A percentile compares a stretch with the other conserved stretches of the same genome.
phyloP scores from a whole-genome alignment of 2,113 vertebrate genomes.

The Poecile atricapillus region DNA sequence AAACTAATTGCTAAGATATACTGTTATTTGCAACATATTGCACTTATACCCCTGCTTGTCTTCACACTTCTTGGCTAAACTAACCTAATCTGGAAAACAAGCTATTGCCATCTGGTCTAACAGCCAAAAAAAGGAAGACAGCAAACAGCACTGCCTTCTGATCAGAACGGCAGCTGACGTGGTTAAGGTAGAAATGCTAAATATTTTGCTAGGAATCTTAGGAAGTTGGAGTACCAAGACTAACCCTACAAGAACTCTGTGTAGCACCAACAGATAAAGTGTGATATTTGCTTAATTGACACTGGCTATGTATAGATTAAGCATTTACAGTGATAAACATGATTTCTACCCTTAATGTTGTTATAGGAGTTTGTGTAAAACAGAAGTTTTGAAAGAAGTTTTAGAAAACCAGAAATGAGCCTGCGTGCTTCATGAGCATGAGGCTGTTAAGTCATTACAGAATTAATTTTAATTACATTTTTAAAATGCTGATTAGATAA shows the following conservation, averaged over 20 bases:
- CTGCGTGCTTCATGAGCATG: background rate
- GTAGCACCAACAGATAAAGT: background rate
- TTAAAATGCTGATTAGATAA: background rate
- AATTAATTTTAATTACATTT: background rate
- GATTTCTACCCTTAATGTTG: background rate
- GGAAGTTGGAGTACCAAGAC: background rate
- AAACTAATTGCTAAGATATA: background rate
- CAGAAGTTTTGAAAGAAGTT: background rate
- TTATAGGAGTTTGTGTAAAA: background rate
- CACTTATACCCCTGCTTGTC: background rate
- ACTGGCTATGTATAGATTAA: background rate
- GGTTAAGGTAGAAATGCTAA: background rate
- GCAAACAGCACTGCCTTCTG: background rate
- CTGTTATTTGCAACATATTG: background rate
- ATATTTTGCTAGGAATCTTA: background rate
- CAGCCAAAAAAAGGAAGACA: background rate
- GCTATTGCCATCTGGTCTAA: background rate
- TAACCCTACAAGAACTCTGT: background rate
- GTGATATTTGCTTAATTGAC: background rate
- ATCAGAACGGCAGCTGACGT: background rate
- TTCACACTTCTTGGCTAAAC: slow-evolving; percentile 1
- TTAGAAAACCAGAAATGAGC: background rate
- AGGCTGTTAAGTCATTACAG: background rate
- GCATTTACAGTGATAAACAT: background rate
- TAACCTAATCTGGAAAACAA: slow-evolving; percentile 23